Base-by-base conservation (phyloP, 2,888 invertebrate species). In the Drosophila lacicola region DNA sequence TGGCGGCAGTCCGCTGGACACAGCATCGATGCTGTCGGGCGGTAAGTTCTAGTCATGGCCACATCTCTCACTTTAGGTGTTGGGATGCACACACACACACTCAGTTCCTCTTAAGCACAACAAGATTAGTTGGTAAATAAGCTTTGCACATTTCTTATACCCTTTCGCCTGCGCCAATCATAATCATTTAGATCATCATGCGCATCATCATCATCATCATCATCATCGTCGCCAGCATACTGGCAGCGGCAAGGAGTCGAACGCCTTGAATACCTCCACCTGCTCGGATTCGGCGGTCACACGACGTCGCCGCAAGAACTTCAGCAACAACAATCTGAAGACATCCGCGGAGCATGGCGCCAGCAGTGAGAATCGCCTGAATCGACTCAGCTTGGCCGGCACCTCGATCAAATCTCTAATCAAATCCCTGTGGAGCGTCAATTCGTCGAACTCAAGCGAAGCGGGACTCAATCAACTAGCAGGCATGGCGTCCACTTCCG, bases 371-470 rank as follows among this genome's bases (percentile, higher is more conserved):
- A 92, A 91, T 76, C 90, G 91, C 34, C 63, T 91, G 58, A 91
- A 92, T 83, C 91, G 92, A 39, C 80, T 92, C 51, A 92, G 92
- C 58, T 70, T 92, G 66, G 91, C 91, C 1, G 92, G 92, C 42
- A 92, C 91, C 54, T 91, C 92, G n/a, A 90, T 92, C 39, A 92
- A 92, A 67, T 92, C 92, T 91, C 97, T 97, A 94, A 97, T 97
- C 93, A 96, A 96, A 90, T 97, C 97, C 47, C 93, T 97, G 73
- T 97, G 97, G 97, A 96, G 95, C 82, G 95, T 95, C 78, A 96
- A 96, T 90, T 86, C 89, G 9, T 94, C 95, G 55, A 95, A 95
- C 73, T 95, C 95, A 77, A 94, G 96, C 70, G 95, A 95, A 92
- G 93, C 94, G 69, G 97, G 97, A 89, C 94, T 97, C 90, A 97